Evolutionary conservation across 2,888 invertebrate species (phyloP), one percentile per base, ranked within the genome.

Genomic region (Nomada fucata): DNA sequence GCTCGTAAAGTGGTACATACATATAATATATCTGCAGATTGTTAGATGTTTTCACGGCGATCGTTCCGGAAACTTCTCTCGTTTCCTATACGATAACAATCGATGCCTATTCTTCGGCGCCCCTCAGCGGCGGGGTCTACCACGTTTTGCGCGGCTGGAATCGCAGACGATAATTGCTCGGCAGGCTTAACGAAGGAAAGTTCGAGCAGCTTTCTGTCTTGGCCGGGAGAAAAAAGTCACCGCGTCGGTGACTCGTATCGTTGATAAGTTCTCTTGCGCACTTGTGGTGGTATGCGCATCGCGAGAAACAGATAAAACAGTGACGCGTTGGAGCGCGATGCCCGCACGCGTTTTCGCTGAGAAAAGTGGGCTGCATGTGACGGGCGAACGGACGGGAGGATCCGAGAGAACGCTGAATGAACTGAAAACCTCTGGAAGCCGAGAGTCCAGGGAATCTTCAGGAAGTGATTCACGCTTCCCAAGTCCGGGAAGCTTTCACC

Each of bases 381-480:
- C 44, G 29, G 64, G 44, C 57, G 57, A 64, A 15, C 23, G 57
- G 50, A 23, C 20, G 52, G 7, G 36, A 7, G 36, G 36, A 60
- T 29, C 36, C 60, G 36, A 36, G 15, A 23, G 53, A 70, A 36
- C 55, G 50, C 69, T 61, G 57, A 63, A 59, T 60, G 63, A 68
- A 59, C 53, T 64, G 75, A 69, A 78, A 79, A 80, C 73, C 70
- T 60, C 68, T 69, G 67, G 60, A 68, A 63, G 60, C 11, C 23
- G 20, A 23, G 1, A 29, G 65, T 71, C 70, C 68, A 64, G 64
- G 68, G 78, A 74, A 84, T 87, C 82, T 88, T 88, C 83, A 84
- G 83, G 84, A 86, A 87, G 74, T 87, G 87, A 87, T 82, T 86
- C 86, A 82, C 57, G 65, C 36, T 42, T 71, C 53, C n/a, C 65